Evolutionary conservation across 2,888 invertebrate species (phyloP).

Genomic region (Candidula unifasciata): DNA sequence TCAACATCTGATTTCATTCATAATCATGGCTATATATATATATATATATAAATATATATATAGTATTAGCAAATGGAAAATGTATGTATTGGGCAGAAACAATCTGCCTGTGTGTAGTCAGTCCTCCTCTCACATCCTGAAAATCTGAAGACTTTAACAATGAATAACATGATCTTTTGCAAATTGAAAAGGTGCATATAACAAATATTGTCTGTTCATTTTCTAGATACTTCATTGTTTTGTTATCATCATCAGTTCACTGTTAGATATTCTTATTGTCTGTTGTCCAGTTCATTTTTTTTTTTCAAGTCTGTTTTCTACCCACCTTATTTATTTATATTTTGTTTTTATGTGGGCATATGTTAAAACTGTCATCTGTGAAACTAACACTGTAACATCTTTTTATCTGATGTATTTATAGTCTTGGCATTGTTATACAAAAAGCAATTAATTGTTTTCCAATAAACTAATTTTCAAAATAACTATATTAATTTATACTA

Average conservation of each 20-base stretch:
- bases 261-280: constrained; percentile 37
- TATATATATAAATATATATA: too few species aligned
- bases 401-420: too few species aligned
- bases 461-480: too few species aligned
- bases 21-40: too few species aligned
- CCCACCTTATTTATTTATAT: neutral
- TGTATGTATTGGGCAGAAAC: too few species aligned
- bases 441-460: too few species aligned
- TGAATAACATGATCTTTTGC: constrained; percentile 48
- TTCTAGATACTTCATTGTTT: constrained; percentile 25
- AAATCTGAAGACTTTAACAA: neutral
- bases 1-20: too few species aligned
- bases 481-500: too few species aligned
- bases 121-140: neutral
- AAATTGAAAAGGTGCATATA: constrained; percentile 38
- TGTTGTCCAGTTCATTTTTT: neutral
- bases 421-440: too few species aligned
- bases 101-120: too few species aligned
- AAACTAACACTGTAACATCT: too few species aligned
- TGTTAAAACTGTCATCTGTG: neutral
- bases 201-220: constrained; percentile 41
- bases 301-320: neutral
- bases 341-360: neutral
- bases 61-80: too few species aligned
- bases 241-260: constrained; percentile 26